These are phyloP conservation scores for Sebastes kiyomatsui DNA, from an alignment of 2,797 vertebrate species.

Conservation along the genomic window DNA sequence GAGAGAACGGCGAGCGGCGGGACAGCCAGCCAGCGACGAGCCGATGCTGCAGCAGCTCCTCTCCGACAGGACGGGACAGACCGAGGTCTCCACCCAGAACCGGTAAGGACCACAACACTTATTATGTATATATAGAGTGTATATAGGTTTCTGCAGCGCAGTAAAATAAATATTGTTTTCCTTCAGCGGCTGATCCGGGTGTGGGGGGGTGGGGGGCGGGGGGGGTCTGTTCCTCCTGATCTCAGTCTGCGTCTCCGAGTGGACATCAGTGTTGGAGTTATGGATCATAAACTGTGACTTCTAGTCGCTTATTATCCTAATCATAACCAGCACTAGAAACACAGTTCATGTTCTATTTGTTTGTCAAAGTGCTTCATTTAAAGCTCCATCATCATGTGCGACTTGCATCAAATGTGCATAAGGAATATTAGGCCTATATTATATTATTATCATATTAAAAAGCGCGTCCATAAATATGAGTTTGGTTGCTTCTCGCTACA, in stretches of 20 bases:
- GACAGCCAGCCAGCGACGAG: slow-evolving; percentile 38
- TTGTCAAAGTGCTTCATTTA: background rate
- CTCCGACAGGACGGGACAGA: slow-evolving; percentile 30
- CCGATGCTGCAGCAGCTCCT: slow-evolving; percentile 29
- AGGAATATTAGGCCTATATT: background rate
- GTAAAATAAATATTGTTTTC: slow-evolving; percentile 29
- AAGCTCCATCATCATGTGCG: background rate
- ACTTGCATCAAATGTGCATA: background rate
- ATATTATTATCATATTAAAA: background rate
- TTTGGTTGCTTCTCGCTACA: background rate
- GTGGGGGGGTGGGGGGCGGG: background rate
- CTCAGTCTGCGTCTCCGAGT: slow-evolving; percentile 57
- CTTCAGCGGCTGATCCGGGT: background rate
- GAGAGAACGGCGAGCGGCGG: slow-evolving; percentile 68
- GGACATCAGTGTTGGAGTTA: slow-evolving; percentile 37
- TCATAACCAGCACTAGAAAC: fast-evolving
- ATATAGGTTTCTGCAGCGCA: background rate
- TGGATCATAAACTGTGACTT: slow-evolving; percentile 1
- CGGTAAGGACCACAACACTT: slow-evolving; percentile 23
- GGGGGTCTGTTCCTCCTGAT: slow-evolving; percentile 25
- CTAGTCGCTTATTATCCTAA: background rate
- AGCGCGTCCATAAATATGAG: too few relatives aligned
- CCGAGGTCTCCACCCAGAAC: slow-evolving; percentile 1
- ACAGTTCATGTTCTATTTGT: fast-evolving
- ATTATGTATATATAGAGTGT: too few relatives aligned